phyloP scores from a whole-genome alignment of 53 echinoderm and acorn worm genomes.

The Luidia sarsii region DNA sequence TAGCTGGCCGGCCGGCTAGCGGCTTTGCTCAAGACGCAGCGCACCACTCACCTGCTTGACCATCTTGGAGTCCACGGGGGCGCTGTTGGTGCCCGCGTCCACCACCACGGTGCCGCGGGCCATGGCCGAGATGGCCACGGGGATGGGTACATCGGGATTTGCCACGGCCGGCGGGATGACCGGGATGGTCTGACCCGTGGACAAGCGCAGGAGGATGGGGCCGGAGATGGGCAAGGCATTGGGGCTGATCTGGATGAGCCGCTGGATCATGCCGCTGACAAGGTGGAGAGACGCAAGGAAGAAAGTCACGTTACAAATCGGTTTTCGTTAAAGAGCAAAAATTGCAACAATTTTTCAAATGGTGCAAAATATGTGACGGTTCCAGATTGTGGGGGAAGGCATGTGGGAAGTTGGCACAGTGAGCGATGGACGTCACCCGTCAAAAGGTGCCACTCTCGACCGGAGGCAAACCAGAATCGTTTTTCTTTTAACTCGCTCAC shows the following conservation, averaged over 20 bases:
- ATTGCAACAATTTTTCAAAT: too few species aligned
- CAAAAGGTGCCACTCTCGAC: neutral
- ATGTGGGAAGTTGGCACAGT: too few species aligned
- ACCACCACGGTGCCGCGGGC: constrained; percentile 12
- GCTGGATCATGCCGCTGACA: neutral
- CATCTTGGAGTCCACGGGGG: constrained; percentile 24
- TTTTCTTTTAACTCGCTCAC: neutral
- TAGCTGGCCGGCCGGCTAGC: too few species aligned
- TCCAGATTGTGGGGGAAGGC: too few species aligned
- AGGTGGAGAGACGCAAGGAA: too few species aligned
- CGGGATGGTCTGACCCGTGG: constrained; percentile 79
- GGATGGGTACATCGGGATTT: constrained; percentile 77
- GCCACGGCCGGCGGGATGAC: constrained; percentile 85
- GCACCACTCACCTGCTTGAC: constrained; percentile 46
- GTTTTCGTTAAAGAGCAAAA: too few species aligned
- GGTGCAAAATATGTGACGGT: too few species aligned
- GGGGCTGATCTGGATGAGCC: constrained; percentile 1
- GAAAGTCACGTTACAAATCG: too few species aligned
- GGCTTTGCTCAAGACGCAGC: too few species aligned
- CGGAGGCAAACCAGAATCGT: neutral
- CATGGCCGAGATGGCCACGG: constrained; percentile 80
- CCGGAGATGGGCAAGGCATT: constrained; percentile 63
- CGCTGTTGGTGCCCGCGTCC: neutral
- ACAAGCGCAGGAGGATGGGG: constrained; percentile 80
- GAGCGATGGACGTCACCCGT: too few species aligned